These are phyloP conservation scores for Psococerastis gibbosa DNA, from an alignment of 2,888 invertebrate genomes.

Conservation along the genomic window DNA sequence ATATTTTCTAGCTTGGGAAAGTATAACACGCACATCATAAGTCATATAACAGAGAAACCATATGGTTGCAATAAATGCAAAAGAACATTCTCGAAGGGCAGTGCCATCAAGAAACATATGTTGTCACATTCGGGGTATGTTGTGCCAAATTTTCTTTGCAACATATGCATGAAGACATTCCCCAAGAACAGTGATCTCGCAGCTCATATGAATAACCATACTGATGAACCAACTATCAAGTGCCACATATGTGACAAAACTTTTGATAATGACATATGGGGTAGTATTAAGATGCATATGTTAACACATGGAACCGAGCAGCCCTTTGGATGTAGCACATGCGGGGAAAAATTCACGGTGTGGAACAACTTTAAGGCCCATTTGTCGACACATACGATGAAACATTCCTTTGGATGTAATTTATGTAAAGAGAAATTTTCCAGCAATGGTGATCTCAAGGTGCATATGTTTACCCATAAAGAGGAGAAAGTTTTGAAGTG, in stretches of 20 bases:
- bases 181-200: constrained; percentile 11
- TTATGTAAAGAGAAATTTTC: constrained; percentile 18
- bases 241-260: constrained; percentile 11
- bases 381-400: constrained; percentile 18
- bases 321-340: constrained; percentile 19
- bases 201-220: constrained; percentile 13
- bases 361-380: constrained; percentile 19
- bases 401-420: constrained; percentile 18
- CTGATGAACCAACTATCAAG: constrained; percentile 7
- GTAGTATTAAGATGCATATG: no score
- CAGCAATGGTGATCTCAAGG: constrained; percentile 18
- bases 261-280: no score
- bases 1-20: no score
- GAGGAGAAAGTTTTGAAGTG: constrained; percentile 19
- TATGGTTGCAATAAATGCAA: constrained; percentile 19
- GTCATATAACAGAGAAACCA: no score
- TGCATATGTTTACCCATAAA: constrained; percentile 19
- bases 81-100: constrained; percentile 18
- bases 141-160: no score
- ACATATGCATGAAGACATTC: constrained; percentile 14
- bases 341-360: constrained; percentile 18
- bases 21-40: no score
- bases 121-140: constrained; percentile 20
- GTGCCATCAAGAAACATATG: constrained; percentile 19
- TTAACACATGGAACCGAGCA: constrained; percentile 7